phyloP scores from a whole-genome alignment of 1,140 invertebrate genomes.

The Coenobita brevimanus region DNA sequence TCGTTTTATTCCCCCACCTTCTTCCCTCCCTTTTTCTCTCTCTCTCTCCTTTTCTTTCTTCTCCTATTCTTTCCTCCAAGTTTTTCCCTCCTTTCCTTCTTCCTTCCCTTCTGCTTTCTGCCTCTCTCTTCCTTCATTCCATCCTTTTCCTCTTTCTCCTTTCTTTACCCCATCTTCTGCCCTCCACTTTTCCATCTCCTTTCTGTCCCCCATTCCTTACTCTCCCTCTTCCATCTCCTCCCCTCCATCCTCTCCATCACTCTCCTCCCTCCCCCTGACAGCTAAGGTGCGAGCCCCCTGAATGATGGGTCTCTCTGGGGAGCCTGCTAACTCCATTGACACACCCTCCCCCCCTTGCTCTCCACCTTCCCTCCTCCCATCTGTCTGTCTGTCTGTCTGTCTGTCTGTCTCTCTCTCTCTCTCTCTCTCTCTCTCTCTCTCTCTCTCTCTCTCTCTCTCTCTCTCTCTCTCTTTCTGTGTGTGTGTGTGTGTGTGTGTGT shows the following conservation, averaged over 20 bases:
- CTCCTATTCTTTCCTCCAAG: not conserved
- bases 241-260: no score
- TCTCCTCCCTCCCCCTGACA: no score
- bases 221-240: not conserved
- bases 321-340: no score
- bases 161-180: no score
- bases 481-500: no score
- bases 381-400: not conserved
- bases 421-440: not conserved
- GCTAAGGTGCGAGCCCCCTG: no score
- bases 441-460: not conserved
- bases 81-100: no score
- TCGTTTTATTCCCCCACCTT: not conserved
- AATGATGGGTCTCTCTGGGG: no score
- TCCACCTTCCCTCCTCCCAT: no score
- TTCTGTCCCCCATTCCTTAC: not conserved
- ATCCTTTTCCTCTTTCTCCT: not conserved
- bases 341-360: no score
- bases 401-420: no score
- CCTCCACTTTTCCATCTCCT: not conserved
- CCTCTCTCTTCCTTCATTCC: not conserved
- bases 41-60: not conserved
- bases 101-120: no score
- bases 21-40: not conserved
- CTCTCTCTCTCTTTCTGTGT: constrained; percentile 14